A percentile compares a stretch with the other conserved stretches of the same genome.
Conservation (phyloP, 2,888 invertebrate genomes). For the Cephonodes hylas region DNA sequence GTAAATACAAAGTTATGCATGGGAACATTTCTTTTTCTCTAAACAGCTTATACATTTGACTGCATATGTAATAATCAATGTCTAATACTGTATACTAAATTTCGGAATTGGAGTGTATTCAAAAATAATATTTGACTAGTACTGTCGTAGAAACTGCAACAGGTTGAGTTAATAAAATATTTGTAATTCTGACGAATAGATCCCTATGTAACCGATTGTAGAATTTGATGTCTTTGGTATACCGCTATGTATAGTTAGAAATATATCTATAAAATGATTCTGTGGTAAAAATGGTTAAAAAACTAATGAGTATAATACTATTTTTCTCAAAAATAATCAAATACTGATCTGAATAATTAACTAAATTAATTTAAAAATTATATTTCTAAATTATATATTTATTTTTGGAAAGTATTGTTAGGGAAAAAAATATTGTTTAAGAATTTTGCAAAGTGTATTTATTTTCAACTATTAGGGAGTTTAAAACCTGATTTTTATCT, state of each 20-base stretch:
- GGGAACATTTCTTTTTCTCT: too few species aligned
- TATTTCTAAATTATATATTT: background rate
- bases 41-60: background rate
- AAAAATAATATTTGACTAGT: background rate
- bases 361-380: background rate
- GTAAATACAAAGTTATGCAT: too few species aligned
- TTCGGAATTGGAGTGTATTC: background rate
- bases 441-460: background rate
- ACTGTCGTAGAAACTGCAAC: background rate
- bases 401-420: background rate
- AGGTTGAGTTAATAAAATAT: background rate
- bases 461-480: background rate
- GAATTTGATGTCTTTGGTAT: background rate
- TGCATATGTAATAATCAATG: background rate
- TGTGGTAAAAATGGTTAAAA: background rate
- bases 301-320: too few species aligned
- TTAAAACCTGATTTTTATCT: too few species aligned
- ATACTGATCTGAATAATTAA: background rate
- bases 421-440: background rate
- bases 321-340: too few species aligned
- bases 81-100: background rate
- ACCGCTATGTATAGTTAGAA: background rate
- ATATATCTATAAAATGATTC: background rate
- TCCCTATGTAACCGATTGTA: background rate
- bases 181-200: background rate